Evolutionary conservation across 2,797 vertebrate species (phyloP).

Genomic region (Rhinogobio ventralis): DNA sequence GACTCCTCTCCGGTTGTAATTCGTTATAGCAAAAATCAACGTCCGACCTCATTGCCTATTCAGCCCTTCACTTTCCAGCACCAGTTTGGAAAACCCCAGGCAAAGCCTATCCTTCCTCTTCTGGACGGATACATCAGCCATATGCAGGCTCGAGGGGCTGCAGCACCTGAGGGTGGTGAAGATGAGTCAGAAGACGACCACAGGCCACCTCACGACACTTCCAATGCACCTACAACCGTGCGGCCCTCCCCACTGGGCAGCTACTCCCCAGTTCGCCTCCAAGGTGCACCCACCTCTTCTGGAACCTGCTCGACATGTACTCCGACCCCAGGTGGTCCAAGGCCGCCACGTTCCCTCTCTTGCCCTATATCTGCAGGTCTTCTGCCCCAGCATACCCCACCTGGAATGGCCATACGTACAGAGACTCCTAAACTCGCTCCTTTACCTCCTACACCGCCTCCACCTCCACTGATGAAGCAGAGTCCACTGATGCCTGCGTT

Average conservation of each 20-base stretch:
- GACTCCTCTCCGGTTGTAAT: constrained; percentile 82
- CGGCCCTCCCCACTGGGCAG: constrained; percentile 92
- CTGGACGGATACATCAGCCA: constrained; percentile 86
- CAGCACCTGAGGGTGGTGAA: constrained; percentile 60
- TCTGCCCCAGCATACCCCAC: constrained; percentile 70
- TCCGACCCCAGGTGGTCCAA: constrained; percentile 70
- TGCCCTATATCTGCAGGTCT: constrained; percentile 79
- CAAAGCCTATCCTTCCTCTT: constrained; percentile 84
- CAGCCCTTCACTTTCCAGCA: constrained; percentile 98
- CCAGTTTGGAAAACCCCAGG: constrained; percentile 85
- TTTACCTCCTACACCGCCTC: constrained; percentile 65
- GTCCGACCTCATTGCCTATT: constrained; percentile 94
- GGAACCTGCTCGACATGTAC: constrained; percentile 87
- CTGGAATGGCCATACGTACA: constrained; percentile 20
- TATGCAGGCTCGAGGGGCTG: constrained; percentile 78
- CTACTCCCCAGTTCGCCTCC: constrained; percentile 89
- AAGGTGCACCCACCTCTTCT: constrained; percentile 75
- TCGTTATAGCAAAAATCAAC: constrained; percentile 95
- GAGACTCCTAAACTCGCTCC: constrained; percentile 58
- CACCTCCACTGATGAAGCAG: constrained; percentile 71
- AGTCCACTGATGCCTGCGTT: constrained; percentile 67
- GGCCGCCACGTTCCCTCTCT: constrained; percentile 81
- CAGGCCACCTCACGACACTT: constrained; percentile 50
- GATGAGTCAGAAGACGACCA: constrained; percentile 62
- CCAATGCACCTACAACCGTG: constrained; percentile 78